These are phyloP conservation scores for Ictalurus punctatus DNA, from an alignment of 2,113 vertebrate genomes.

Conservation along the genomic window DNA sequence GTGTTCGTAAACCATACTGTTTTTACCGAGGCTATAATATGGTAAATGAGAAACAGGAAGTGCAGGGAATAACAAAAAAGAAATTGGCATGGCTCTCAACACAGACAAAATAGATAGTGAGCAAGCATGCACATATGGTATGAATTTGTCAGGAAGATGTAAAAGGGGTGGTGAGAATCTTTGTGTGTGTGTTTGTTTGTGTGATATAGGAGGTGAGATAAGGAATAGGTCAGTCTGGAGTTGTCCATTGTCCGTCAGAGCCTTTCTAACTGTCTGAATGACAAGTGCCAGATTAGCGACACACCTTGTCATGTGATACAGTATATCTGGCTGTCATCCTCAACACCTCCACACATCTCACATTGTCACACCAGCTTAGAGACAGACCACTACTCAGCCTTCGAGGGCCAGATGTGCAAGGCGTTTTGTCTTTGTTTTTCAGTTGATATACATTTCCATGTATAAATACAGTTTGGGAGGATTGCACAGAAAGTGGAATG, in stretches of 20 bases:
- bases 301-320: constrained; percentile 21
- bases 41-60: constrained; percentile 30
- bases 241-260: background rate
- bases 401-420: background rate
- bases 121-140: background rate
- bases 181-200: background rate
- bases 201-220: constrained; percentile 10
- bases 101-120: constrained; percentile 33
- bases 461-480: background rate
- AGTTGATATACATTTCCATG: no score
- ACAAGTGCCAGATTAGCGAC: background rate
- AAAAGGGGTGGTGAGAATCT: background rate
- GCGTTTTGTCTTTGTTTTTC: background rate
- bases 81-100: constrained; percentile 37
- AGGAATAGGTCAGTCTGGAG: background rate
- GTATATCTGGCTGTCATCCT: constrained; percentile 12
- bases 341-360: background rate
- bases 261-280: background rate
- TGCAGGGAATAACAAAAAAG: background rate
- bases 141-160: background rate
- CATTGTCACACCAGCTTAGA: background rate
- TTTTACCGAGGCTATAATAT: constrained; percentile 39
- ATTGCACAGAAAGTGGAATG: background rate
- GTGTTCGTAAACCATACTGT: constrained; percentile 42
- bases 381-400: background rate